Conservation (phyloP, 2,113 vertebrate genomes). For the Oplegnathus fasciatus region DNA sequence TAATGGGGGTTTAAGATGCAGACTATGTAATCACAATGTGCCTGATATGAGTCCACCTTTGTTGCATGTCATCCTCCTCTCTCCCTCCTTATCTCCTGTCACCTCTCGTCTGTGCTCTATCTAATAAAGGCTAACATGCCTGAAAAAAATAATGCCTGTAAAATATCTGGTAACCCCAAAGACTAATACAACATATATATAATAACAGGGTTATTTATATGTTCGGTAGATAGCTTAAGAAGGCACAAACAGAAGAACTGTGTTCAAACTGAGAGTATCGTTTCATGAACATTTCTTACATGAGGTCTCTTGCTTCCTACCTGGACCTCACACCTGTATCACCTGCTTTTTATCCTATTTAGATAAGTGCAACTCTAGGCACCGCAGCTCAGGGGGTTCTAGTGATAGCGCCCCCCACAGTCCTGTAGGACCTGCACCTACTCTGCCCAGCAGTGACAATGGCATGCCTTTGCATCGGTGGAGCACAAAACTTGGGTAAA, state of each 20-base stretch:
- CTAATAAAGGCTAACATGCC: background rate
- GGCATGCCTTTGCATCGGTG: conserved; percentile 76
- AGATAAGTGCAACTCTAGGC: conserved; percentile 81
- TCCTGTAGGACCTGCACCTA: conserved; percentile 77
- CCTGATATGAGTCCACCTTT: background rate
- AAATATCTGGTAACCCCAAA: background rate
- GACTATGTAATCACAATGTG: background rate
- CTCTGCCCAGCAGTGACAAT: conserved; percentile 77
- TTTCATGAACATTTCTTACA: background rate
- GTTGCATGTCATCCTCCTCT: too few species aligned
- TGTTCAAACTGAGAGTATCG: background rate
- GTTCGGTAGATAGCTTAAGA: background rate
- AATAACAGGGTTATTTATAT: background rate
- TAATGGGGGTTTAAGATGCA: background rate
- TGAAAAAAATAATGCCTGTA: too few species aligned
- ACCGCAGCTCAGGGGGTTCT: conserved; percentile 80
- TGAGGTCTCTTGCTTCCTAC: background rate
- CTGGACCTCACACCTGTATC: background rate
- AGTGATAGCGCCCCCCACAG: conserved; percentile 82
- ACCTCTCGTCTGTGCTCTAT: background rate
- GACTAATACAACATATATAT: too few species aligned
- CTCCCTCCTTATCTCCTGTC: background rate
- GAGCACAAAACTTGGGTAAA: conserved; percentile 82
- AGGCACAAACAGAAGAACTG: background rate
- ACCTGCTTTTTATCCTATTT: conserved; percentile 34